A percentile compares a stretch with the other conserved stretches of the same genome.
Conservation (phyloP, 2,113 vertebrate species). For the Bothrops jararaca region DNA sequence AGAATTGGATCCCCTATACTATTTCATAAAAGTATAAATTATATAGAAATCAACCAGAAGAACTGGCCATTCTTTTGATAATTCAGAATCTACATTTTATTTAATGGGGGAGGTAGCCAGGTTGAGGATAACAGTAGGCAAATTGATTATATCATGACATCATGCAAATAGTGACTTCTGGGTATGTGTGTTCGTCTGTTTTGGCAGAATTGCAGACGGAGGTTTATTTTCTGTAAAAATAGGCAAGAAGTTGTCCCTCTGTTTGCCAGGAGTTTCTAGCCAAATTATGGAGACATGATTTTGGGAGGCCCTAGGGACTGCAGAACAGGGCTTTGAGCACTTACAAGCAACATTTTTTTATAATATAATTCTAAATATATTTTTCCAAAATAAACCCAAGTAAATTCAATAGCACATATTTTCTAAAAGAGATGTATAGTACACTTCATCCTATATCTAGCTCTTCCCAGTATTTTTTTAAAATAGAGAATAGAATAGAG, state of each 20-base stretch:
- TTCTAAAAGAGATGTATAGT: not conserved
- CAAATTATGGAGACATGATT: not conserved
- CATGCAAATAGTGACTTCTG: not conserved
- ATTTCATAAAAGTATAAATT: not conserved
- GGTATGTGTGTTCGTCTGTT: not conserved
- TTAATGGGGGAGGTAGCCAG: not conserved
- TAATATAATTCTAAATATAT: not conserved
- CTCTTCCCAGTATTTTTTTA: not conserved
- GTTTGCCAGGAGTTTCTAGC: not conserved
- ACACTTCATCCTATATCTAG: not conserved
- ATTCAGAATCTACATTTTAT: not conserved
- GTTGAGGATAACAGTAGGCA: not conserved
- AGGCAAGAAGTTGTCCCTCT: not conserved
- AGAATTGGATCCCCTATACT: not conserved
- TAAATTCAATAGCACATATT: not conserved
- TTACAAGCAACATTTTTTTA: not conserved
- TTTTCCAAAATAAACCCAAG: not conserved
- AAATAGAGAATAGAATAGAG: not conserved
- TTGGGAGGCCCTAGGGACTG: not conserved
- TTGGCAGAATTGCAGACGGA: not conserved
- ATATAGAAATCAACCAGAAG: not conserved
- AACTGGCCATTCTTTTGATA: not conserved
- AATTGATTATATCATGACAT: not conserved
- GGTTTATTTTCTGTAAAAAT: not conserved
- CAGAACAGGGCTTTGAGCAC: not conserved